Evolutionary conservation across 1,140 invertebrate species (phyloP), one percentile per base, ranked within the genome.

Genomic region (Plutomurus gul): DNA sequence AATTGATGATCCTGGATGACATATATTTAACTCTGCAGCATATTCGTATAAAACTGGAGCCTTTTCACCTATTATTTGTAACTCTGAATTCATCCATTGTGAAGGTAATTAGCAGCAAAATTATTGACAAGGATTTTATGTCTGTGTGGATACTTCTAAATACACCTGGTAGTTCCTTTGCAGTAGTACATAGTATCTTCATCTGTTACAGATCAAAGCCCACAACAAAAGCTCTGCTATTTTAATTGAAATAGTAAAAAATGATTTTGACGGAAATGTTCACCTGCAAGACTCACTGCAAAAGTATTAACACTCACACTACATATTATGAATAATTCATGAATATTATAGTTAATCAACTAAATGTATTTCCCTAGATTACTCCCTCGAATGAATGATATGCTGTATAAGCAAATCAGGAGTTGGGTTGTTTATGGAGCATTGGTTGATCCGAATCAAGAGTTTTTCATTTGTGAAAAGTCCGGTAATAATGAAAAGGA

Each of bases 341-440:
- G 3, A 37, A 11, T 30, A 11, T 10, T 27, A 30, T 30, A n/a
- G 22, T 36, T n/a, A n/a, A n/a, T n/a, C n/a, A n/a, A n/a, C n/a
- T n/a, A n/a, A n/a, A n/a, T n/a, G 1, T 47, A 11, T 71, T 49
- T 81, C 8, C 30, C 43, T 22, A 81, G 79, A 39, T 25, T 83
- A 3, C 51, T 80, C 47, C 78, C 76, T 10, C 77, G 83, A 71
- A 49, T 81, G 13, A 81, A 82, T 70, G 5, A 43, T n/a, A 74
- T 76, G 22, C 51, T 84, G 16, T 82, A 77, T 33, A 80, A 80
- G 20, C 83, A 84, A 56, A 82, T 84, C 11, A 84, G 75, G 0
- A 82, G 80, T 73, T 84, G 83, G 83, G 51, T 84, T n/a, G 81
- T 82, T 6, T 82, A 74, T 49, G 83, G 83, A n/a, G 40, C 51